These are phyloP conservation scores for Petrocephalus sullivani DNA, from an alignment of 2,797 vertebrate species.

Conservation along the genomic window DNA sequence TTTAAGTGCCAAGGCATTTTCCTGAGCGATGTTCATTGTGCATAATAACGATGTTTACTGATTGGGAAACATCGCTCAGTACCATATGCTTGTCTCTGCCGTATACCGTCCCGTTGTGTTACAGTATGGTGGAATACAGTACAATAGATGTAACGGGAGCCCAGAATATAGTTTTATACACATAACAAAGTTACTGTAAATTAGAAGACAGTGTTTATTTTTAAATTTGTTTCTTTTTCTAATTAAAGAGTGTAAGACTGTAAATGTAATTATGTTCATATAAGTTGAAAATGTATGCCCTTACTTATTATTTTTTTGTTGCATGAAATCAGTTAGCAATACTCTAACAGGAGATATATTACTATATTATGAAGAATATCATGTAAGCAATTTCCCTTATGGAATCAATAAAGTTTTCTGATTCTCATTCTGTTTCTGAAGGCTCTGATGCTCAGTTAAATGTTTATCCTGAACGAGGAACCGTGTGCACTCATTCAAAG, in stretches of 20 bases:
- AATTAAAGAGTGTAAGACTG: neutral
- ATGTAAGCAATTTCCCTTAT: no score
- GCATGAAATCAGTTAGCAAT: neutral
- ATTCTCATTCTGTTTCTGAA: no score
- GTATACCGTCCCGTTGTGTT: neutral
- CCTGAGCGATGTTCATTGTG: neutral
- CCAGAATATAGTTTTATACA: neutral
- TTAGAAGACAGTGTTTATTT: neutral
- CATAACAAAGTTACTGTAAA: neutral
- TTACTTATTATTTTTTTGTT: neutral
- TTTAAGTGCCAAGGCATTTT: neutral
- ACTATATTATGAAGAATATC: neutral
- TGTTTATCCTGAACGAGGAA: neutral
- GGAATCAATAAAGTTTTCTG: no score
- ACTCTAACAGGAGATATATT: neutral
- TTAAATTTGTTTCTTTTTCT: neutral
- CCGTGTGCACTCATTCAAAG: neutral
- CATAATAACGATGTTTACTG: constrained; percentile 15
- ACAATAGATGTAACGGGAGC: neutral
- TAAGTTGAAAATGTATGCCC: no score
- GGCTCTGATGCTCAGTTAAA: neutral
- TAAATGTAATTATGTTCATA: no score
- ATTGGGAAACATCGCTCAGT: constrained; percentile 15
- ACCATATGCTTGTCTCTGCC: constrained; percentile 19
- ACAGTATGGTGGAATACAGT: neutral